Evolutionary conservation across 2,113 vertebrate species (phyloP).

Genomic region (Paramisgurnus dabryanus): DNA sequence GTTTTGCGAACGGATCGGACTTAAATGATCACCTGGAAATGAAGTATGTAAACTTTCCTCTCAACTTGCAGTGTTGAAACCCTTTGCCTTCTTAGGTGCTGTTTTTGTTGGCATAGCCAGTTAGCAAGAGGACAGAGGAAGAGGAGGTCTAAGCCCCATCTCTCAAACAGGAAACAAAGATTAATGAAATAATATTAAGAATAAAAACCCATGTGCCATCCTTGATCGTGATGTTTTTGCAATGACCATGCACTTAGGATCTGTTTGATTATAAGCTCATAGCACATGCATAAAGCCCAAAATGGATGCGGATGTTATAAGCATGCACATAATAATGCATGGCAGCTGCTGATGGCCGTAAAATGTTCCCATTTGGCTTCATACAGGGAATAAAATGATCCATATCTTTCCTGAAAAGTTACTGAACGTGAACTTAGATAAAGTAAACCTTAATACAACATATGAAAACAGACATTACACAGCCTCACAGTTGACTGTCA

Average conservation of each 20-base stretch:
- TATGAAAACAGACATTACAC: not conserved
- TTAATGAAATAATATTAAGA: constrained; percentile 21
- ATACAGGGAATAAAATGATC: not conserved
- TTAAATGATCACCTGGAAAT: constrained; percentile 20
- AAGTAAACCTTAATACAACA: not conserved
- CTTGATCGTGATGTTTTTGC: not conserved
- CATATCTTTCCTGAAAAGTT: not conserved
- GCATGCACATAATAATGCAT: constrained; percentile 31
- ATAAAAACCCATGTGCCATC: not conserved
- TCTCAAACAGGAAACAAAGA: constrained; percentile 75
- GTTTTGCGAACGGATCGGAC: not conserved
- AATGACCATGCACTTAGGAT: not conserved
- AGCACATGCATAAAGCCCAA: constrained; percentile 48
- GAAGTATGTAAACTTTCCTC: constrained; percentile 47
- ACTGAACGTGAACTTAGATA: not conserved
- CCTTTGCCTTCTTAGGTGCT: constrained; percentile 71
- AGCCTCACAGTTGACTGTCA: constrained; percentile 4
- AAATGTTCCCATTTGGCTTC: not conserved
- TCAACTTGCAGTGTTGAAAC: constrained; percentile 69
- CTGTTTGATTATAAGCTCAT: not conserved
- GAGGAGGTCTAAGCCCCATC: constrained; percentile 77
- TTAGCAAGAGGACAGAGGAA: constrained; percentile 73
- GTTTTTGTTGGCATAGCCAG: constrained; percentile 76
- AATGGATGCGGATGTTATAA: constrained; percentile 54
- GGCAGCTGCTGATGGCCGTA: constrained; percentile 29